A percentile compares a stretch with the other conserved stretches of the same genome.
Evolutionary conservation across 2,113 vertebrate genomes (phyloP).

Genomic region (Pao palembangensis): DNA sequence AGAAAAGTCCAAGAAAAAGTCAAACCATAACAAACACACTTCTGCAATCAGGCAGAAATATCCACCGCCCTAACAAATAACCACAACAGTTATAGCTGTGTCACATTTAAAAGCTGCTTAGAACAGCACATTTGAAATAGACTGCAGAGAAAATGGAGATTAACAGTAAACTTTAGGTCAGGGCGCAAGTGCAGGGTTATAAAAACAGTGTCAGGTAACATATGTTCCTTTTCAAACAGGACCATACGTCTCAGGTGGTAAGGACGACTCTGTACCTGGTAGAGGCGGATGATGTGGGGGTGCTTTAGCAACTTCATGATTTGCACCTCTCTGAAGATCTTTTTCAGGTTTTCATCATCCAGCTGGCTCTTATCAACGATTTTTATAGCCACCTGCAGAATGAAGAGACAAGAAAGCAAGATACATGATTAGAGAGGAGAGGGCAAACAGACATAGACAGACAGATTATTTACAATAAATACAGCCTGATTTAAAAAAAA

Average conservation of each 20-base stretch:
- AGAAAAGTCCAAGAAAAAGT: no score
- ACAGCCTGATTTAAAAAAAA: no score
- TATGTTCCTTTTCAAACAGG: conserved; percentile 9
- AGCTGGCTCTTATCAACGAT: conserved; percentile 98
- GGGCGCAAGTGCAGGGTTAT: neutral
- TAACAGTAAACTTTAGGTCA: neutral
- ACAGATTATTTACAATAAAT: neutral
- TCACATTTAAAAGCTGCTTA: no score
- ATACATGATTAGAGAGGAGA: conserved; percentile 5
- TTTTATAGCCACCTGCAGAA: conserved; percentile 92
- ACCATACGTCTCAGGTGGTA: conserved; percentile 12
- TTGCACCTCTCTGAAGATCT: conserved; percentile 98
- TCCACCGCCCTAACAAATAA: no score
- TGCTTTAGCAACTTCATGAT: conserved; percentile 99
- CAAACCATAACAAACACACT: no score
- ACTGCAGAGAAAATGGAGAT: no score
- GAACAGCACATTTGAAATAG: no score
- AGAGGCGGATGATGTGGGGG: conserved; percentile 95
- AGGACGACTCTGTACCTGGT: conserved; percentile 80
- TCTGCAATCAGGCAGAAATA: no score
- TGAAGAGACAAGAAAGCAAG: conserved; percentile 11
- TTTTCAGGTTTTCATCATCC: conserved; percentile 98
- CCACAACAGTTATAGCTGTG: no score
- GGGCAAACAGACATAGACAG: neutral
- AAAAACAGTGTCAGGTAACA: neutral